These are phyloP conservation scores for Diachasma alloeum DNA, from an alignment of 1,140 invertebrate genomes.

Conservation along the genomic window DNA sequence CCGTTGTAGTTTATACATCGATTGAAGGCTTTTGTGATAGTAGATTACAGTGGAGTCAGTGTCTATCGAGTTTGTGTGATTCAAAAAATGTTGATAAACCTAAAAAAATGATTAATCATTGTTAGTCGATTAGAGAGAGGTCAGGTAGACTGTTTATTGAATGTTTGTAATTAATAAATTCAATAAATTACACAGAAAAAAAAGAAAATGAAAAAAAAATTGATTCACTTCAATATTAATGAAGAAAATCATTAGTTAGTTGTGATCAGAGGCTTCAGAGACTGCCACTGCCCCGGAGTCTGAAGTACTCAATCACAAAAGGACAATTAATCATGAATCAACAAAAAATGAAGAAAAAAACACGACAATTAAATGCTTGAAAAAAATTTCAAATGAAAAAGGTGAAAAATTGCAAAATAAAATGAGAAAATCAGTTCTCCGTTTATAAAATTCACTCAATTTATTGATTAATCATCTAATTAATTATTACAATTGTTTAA, in stretches of 20 bases:
- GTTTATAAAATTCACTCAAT: neutral
- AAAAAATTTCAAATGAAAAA: neutral
- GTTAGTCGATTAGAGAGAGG: neutral
- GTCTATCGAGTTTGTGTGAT: neutral
- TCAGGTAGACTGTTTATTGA: neutral
- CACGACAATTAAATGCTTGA: slow-evolving; percentile 17
- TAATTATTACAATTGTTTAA: neutral
- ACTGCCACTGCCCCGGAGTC: slow-evolving; percentile 54
- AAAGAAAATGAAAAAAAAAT: neutral
- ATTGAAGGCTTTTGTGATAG: slow-evolving; percentile 22
- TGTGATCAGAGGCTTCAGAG: slow-evolving; percentile 30
- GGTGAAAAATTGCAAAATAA: neutral
- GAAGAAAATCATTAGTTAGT: neutral
- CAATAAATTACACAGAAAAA: neutral
- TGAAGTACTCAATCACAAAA: slow-evolving; percentile 25
- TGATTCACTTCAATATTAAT: neutral
- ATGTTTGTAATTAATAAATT: neutral
- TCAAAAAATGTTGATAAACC: neutral
- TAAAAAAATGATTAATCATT: neutral
- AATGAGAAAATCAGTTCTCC: no score
- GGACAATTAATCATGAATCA: neutral
- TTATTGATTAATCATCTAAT: neutral
- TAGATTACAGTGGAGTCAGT: neutral
- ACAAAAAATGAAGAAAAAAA: neutral
- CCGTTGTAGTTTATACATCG: neutral